phyloP scores from a whole-genome alignment of 2,888 invertebrate genomes.

The Osmoderma eremita region DNA sequence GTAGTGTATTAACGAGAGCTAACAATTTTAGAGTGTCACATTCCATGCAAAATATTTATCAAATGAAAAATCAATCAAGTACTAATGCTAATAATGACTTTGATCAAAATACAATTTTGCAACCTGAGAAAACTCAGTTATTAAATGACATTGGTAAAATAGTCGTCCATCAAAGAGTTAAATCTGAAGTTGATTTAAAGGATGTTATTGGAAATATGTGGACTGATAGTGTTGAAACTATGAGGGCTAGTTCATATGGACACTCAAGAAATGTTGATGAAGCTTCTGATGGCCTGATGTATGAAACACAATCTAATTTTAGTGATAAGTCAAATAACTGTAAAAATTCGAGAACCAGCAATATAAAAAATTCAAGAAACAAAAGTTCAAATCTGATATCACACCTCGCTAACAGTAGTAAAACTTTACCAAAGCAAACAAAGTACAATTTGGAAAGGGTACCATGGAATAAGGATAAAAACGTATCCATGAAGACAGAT shows the following conservation, averaged over 20 bases:
- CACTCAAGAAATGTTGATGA: slow-evolving; percentile 54
- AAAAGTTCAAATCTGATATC: slow-evolving; percentile 71
- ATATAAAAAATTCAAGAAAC: slow-evolving; percentile 59
- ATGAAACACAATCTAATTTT: slow-evolving; percentile 36
- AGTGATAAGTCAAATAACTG: slow-evolving; percentile 38
- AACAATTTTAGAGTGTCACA: slow-evolving; percentile 55
- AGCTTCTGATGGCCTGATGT: slow-evolving; percentile 51
- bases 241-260: slow-evolving; percentile 52
- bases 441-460: slow-evolving; percentile 43
- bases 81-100: slow-evolving; percentile 63
- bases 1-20: slow-evolving; percentile 48
- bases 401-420: slow-evolving; percentile 66
- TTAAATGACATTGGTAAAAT: slow-evolving; percentile 51
- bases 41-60: slow-evolving; percentile 59
- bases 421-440: slow-evolving; percentile 57
- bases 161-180: slow-evolving; percentile 49
- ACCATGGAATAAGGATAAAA: slow-evolving; percentile 36
- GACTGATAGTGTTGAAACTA: slow-evolving; percentile 53
- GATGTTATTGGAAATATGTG: slow-evolving; percentile 59
- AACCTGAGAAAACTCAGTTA: slow-evolving; percentile 58
- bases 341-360: slow-evolving; percentile 43
- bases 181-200: slow-evolving; percentile 60
- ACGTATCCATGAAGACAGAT: slow-evolving; percentile 40
- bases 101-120: slow-evolving; percentile 61
- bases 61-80: slow-evolving; percentile 50